Conservation (phyloP, 2,888 invertebrate genomes). For the Cosmia pyralina region DNA sequence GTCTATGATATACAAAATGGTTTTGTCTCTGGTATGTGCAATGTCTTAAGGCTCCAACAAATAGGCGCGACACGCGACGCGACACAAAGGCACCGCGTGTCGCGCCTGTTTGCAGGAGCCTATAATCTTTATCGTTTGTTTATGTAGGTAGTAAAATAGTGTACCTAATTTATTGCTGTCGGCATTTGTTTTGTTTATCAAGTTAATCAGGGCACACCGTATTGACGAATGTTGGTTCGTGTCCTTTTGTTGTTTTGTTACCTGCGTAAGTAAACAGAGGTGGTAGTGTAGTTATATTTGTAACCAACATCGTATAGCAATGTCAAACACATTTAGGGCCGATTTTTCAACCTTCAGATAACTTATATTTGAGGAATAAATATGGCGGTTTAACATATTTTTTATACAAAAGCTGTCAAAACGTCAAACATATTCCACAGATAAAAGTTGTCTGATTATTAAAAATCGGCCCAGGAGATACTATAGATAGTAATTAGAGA, state of each 20-base stretch:
- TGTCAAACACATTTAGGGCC: not conserved
- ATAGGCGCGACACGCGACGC: too few relatives aligned
- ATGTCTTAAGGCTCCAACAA: not conserved
- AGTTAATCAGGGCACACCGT: not conserved
- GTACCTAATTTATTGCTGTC: not conserved
- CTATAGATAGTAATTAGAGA: too few relatives aligned
- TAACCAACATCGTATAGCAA: not conserved
- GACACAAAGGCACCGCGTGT: too few relatives aligned
- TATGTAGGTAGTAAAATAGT: slow-evolving; percentile 3
- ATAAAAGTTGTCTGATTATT: too few relatives aligned
- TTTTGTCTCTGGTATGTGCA: not conserved
- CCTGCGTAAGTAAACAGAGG: not conserved
- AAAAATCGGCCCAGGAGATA: too few relatives aligned
- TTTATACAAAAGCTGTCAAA: too few relatives aligned
- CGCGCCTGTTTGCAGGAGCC: too few relatives aligned
- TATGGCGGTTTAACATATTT: too few relatives aligned
- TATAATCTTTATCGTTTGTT: slow-evolving; percentile 1
- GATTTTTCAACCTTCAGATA: too few relatives aligned
- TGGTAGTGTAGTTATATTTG: not conserved
- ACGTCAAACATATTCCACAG: too few relatives aligned
- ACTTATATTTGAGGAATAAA: too few relatives aligned
- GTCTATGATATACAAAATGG: not conserved
- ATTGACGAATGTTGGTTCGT: not conserved
- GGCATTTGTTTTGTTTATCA: slow-evolving; percentile 16
- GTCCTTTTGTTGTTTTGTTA: not conserved